phyloP scores from a whole-genome alignment of 2,797 vertebrate genomes.

The Margarornis squamiger region DNA sequence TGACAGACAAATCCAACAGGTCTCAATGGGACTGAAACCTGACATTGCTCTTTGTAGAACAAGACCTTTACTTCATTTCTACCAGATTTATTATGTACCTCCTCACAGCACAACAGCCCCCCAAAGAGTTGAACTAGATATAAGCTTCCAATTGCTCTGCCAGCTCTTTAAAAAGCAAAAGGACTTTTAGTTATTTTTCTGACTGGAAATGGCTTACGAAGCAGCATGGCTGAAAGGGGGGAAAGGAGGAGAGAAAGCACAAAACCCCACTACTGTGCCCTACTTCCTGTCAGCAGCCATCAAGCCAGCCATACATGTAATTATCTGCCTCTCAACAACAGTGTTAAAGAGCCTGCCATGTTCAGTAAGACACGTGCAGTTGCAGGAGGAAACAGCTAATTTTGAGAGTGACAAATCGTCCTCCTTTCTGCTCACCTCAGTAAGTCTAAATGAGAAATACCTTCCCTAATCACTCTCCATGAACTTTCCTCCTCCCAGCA shows the following conservation, averaged over 20 bases:
- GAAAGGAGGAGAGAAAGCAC: background rate
- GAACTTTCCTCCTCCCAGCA: background rate
- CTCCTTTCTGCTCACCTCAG: background rate
- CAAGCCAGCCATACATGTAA: background rate
- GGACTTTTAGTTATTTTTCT: background rate
- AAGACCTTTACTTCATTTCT: background rate
- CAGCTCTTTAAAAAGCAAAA: background rate
- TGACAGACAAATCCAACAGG: background rate
- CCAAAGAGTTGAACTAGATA: background rate
- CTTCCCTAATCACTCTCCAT: background rate
- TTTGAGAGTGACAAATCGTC: background rate
- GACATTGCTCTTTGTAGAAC: background rate
- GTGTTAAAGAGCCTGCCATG: background rate
- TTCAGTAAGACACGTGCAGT: background rate
- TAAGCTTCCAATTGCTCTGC: background rate
- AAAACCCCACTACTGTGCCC: background rate
- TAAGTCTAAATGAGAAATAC: background rate
- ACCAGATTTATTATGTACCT: background rate
- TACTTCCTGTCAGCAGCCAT: background rate
- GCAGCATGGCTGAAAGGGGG: background rate
- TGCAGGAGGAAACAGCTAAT: background rate
- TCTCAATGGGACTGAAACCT: background rate
- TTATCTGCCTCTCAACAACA: background rate
- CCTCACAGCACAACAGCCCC: background rate
- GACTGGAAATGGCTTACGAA: background rate